Percentiles rank a stretch among this genome's conserved stretches.
Conservation (phyloP, 2,113 vertebrate species). For the Lophochroa leadbeateri region DNA sequence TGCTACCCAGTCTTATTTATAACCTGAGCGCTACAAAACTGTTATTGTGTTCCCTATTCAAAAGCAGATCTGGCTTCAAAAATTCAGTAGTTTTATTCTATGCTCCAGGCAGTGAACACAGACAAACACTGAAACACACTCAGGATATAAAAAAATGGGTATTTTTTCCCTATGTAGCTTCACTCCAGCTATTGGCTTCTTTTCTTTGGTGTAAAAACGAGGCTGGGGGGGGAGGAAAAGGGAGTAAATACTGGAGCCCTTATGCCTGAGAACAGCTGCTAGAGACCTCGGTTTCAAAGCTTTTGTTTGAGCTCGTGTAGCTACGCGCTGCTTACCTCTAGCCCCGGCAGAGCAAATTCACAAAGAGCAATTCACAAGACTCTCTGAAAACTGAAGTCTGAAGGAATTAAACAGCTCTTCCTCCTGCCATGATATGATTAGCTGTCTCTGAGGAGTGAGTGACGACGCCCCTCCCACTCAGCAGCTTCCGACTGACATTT, state of each 20-base stretch:
- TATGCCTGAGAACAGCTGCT: neutral
- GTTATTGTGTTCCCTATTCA: neutral
- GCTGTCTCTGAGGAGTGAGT: constrained; percentile 41
- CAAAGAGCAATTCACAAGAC: neutral
- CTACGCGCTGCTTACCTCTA: neutral
- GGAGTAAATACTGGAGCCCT: neutral
- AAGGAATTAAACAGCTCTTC: constrained; percentile 1
- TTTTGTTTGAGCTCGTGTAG: neutral
- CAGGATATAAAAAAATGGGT: neutral
- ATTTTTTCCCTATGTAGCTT: neutral
- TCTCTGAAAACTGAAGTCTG: neutral
- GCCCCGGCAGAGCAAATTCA: neutral
- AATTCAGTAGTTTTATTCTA: neutral
- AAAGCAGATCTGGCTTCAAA: neutral
- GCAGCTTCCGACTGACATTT: constrained; percentile 43
- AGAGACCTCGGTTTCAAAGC: neutral
- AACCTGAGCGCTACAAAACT: neutral
- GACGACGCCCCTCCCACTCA: constrained; percentile 43
- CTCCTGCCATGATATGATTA: neutral
- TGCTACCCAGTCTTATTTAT: neutral
- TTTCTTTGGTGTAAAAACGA: neutral
- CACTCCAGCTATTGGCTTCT: neutral
- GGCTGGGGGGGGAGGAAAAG: neutral
- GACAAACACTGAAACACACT: neutral
- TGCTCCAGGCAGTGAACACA: neutral